Percentiles rank a stretch among this genome's conserved stretches.
Conservation (phyloP, 2,888 invertebrate species). For the Lasius fuliginosus region DNA sequence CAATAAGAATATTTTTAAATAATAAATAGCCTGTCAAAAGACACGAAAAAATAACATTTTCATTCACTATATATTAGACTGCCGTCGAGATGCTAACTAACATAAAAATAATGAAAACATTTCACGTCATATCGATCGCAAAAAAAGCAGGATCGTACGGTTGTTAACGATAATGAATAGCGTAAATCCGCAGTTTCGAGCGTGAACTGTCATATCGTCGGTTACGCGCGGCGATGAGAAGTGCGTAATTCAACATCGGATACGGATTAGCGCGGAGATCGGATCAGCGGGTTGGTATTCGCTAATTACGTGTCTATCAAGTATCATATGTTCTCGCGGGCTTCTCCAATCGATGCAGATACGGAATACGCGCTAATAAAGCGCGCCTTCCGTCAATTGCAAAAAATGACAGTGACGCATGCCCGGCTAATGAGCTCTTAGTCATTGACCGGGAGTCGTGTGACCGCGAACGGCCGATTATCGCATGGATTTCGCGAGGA, state of each 20-base stretch:
- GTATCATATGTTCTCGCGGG: slow-evolving; percentile 46
- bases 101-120: background rate
- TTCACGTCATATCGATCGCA: background rate
- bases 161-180: slow-evolving; percentile 18
- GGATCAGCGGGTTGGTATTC: slow-evolving; percentile 67
- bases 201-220: slow-evolving; percentile 21
- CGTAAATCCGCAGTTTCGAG: background rate
- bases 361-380: slow-evolving; percentile 53
- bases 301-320: slow-evolving; percentile 74
- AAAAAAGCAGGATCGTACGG: background rate
- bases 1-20: background rate
- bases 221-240: slow-evolving; percentile 19
- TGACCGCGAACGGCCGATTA: slow-evolving; percentile 39
- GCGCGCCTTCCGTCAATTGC: slow-evolving; percentile 50
- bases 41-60: background rate
- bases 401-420: slow-evolving; percentile 57
- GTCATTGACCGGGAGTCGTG: slow-evolving; percentile 35
- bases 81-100: background rate
- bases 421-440: slow-evolving; percentile 65
- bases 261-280: slow-evolving; percentile 60
- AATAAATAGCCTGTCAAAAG: background rate
- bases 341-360: slow-evolving; percentile 67
- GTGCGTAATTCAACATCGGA: slow-evolving; percentile 62
- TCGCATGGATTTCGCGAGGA: slow-evolving; percentile 37
- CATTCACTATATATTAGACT: background rate